Conservation (phyloP, 2,888 invertebrate genomes). For the Tenodera sinensis region DNA sequence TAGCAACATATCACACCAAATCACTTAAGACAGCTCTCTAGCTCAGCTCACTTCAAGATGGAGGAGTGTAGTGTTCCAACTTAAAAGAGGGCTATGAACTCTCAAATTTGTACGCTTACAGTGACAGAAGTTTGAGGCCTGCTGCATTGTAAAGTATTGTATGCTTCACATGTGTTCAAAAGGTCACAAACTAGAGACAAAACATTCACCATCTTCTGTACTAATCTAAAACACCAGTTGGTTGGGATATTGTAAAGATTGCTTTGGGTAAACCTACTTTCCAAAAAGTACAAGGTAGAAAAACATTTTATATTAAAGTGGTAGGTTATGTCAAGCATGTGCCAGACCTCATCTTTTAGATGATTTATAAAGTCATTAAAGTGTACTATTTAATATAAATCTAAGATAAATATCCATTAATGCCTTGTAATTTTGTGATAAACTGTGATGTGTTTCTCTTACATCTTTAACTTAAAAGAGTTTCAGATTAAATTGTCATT, state of each 20-base stretch:
- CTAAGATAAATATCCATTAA: conserved; percentile 10
- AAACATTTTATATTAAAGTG: background rate
- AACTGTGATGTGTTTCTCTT: conserved; percentile 2
- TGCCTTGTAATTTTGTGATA: conserved; percentile 16
- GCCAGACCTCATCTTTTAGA: conserved; percentile 1
- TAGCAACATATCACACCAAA: conserved; percentile 10
- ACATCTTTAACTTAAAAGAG: background rate
- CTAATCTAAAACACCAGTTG: conserved; percentile 1
- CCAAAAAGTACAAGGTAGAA: conserved; percentile 5
- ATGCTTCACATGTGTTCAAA: background rate
- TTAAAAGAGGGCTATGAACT: background rate
- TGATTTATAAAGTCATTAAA: background rate
- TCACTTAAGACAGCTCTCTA: conserved; percentile 12
- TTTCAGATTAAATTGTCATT: background rate
- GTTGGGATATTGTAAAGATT: background rate
- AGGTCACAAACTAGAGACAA: conserved; percentile 1
- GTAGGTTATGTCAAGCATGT: background rate
- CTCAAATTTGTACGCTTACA: background rate
- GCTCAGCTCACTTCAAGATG: background rate
- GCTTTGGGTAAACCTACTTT: background rate
- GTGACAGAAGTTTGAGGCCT: background rate
- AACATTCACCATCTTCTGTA: background rate
- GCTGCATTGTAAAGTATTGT: background rate
- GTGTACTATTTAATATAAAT: background rate
- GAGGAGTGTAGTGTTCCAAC: background rate